These are phyloP conservation scores for Eilema sororculum DNA, from an alignment of 2,888 invertebrate species.

Conservation along the genomic window DNA sequence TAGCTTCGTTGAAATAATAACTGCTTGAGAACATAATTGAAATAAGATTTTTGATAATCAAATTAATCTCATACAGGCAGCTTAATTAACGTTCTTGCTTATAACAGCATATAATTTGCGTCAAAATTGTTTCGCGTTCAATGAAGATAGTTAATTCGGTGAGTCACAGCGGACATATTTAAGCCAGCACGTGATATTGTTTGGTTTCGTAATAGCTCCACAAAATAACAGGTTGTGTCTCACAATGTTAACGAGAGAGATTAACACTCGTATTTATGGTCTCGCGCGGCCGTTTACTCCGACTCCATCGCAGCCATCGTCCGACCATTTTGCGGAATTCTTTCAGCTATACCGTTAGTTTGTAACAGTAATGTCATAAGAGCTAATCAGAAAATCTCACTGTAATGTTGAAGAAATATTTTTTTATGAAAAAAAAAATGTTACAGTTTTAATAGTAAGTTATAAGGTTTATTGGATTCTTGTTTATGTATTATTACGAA, in stretches of 20 bases:
- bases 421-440: not conserved
- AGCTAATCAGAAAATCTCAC: slow-evolving; percentile 33
- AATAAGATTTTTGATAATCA: slow-evolving; percentile 82
- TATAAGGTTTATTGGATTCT: not conserved
- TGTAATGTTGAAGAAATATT: not conserved
- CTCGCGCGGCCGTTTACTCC: slow-evolving; percentile 19
- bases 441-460: not conserved
- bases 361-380: slow-evolving; percentile 46
- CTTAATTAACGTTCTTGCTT: slow-evolving; percentile 79
- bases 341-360: slow-evolving; percentile 44
- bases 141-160: slow-evolving; percentile 76
- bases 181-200: slow-evolving; percentile 79
- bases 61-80: slow-evolving; percentile 81
- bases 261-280: slow-evolving; percentile 67
- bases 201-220: slow-evolving; percentile 78
- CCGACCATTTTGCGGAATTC: slow-evolving; percentile 38
- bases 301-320: not conserved
- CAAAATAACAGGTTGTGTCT: slow-evolving; percentile 78
- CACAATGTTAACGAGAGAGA: slow-evolving; percentile 74
- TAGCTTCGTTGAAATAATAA: slow-evolving; percentile 73
- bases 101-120: slow-evolving; percentile 84
- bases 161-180: slow-evolving; percentile 65
- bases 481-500: not conserved
- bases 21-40: slow-evolving; percentile 78
- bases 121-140: slow-evolving; percentile 81